Evolutionary conservation across 2,113 vertebrate species (phyloP).

Genomic region (Peromyscus maniculatus): DNA sequence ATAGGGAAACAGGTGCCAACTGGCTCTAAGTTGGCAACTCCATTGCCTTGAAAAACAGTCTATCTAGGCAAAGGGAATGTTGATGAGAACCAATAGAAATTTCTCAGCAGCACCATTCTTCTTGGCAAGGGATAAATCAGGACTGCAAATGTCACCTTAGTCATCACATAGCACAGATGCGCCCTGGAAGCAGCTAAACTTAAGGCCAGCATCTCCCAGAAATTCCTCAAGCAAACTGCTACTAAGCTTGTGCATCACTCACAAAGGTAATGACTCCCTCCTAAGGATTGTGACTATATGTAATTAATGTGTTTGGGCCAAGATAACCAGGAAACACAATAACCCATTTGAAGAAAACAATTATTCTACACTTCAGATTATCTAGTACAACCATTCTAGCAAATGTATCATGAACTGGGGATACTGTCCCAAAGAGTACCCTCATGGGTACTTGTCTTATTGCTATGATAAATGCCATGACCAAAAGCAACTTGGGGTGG

Average conservation of each 20-base stretch:
- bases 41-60: slow-evolving; percentile 59
- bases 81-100: slow-evolving; percentile 50
- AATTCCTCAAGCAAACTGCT: slow-evolving; percentile 40
- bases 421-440: not conserved
- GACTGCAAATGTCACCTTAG: slow-evolving; percentile 50
- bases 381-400: not conserved
- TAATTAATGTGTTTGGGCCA: not conserved
- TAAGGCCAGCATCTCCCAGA: not conserved
- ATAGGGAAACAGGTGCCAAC: slow-evolving; percentile 66
- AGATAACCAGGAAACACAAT: not conserved
- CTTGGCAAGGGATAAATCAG: slow-evolving; percentile 55
- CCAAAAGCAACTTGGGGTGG: not conserved
- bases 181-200: slow-evolving; percentile 26
- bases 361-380: not conserved
- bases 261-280: slow-evolving; percentile 22
- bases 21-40: slow-evolving; percentile 63
- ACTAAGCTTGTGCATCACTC: not conserved
- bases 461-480: not conserved
- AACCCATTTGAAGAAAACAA: slow-evolving; percentile 25
- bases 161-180: slow-evolving; percentile 35
- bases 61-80: slow-evolving; percentile 56
- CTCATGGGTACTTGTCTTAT: not conserved
- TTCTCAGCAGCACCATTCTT: slow-evolving; percentile 39
- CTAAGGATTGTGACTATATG: not conserved
- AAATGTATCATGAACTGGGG: slow-evolving; percentile 44